Percentiles rank a stretch among this genome's conserved stretches.
These are phyloP conservation scores for Chaetoderma sp. DNA, from an alignment of 2,888 invertebrate species.

Conservation along the genomic window DNA sequence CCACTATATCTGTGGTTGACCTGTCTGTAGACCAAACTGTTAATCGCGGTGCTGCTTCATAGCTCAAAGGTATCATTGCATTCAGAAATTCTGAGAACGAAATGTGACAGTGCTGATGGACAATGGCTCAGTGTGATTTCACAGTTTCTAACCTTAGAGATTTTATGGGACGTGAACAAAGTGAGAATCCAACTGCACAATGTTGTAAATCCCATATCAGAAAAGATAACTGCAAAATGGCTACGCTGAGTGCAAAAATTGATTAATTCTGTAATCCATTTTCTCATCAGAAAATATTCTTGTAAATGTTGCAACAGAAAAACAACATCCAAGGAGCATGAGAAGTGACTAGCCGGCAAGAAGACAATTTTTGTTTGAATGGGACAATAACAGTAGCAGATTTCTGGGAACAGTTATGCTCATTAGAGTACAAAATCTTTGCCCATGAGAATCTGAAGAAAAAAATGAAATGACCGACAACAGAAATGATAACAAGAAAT, in stretches of 20 bases:
- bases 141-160: slow-evolving; percentile 20
- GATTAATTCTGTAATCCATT: slow-evolving; percentile 24
- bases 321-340: slow-evolving; percentile 8
- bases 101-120: slow-evolving; percentile 16
- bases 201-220: slow-evolving; percentile 10
- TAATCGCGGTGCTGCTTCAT: slow-evolving; percentile 24
- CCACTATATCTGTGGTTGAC: slow-evolving; percentile 22
- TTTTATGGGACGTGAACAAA: slow-evolving; percentile 6
- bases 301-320: slow-evolving; percentile 17
- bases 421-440: slow-evolving; percentile 14
- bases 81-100: slow-evolving; percentile 24
- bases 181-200: slow-evolving; percentile 16
- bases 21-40: slow-evolving; percentile 25
- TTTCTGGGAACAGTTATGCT: slow-evolving; percentile 12
- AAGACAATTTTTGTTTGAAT: slow-evolving; percentile 19
- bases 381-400: background rate
- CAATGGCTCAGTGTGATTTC: slow-evolving; percentile 18
- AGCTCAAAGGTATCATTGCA: slow-evolving; percentile 15
- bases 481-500: background rate
- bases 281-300: background rate
- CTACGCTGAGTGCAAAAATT: slow-evolving; percentile 4
- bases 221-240: slow-evolving; percentile 21
- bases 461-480: background rate
- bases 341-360: slow-evolving; percentile 6
- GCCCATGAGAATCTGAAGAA: slow-evolving; percentile 16